Percentiles rank a stretch among this genome's conserved stretches.
phyloP scores from a whole-genome alignment of 2,888 invertebrate species.

The Drosophila atripex region DNA sequence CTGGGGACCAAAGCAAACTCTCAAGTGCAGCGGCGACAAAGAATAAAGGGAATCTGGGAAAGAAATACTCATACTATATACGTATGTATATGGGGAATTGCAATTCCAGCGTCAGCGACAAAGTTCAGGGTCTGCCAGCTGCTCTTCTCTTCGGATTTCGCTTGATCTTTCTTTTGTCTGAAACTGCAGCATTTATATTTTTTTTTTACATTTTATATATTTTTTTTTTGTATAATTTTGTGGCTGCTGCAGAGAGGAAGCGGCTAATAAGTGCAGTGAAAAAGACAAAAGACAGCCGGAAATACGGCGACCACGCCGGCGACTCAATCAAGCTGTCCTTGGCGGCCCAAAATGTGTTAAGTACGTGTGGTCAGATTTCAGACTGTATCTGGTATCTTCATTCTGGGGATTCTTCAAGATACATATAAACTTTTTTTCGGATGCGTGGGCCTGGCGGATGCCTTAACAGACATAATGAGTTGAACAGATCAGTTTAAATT shows the following conservation, averaged over 20 bases:
- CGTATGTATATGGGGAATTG: conserved; percentile 38
- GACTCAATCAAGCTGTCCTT: conserved; percentile 63
- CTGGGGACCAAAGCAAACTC: conserved; percentile 22
- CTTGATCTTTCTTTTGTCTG: conserved; percentile 57
- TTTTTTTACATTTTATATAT: too few relatives aligned
- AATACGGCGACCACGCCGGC: conserved; percentile 60
- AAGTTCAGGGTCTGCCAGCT: conserved; percentile 69
- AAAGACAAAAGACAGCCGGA: conserved; percentile 64
- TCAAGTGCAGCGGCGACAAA: conserved; percentile 62
- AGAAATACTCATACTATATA: conserved; percentile 3
- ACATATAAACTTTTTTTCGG: neutral
- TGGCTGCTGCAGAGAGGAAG: conserved; percentile 50
- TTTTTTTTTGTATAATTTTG: conserved; percentile 11
- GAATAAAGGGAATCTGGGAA: conserved; percentile 46
- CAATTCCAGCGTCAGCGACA: conserved; percentile 55
- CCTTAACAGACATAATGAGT: neutral
- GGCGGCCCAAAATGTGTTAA: conserved; percentile 29
- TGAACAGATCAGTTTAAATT: neutral
- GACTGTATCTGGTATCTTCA: neutral
- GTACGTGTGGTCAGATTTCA: conserved; percentile 46
- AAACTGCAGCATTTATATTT: conserved; percentile 9
- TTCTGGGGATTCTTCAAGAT: neutral
- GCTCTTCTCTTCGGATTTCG: conserved; percentile 33
- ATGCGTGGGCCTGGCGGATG: neutral
- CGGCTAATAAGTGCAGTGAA: conserved; percentile 69